Evolutionary conservation across 2,113 vertebrate species (phyloP).

Genomic region (Menidia beryllina): DNA sequence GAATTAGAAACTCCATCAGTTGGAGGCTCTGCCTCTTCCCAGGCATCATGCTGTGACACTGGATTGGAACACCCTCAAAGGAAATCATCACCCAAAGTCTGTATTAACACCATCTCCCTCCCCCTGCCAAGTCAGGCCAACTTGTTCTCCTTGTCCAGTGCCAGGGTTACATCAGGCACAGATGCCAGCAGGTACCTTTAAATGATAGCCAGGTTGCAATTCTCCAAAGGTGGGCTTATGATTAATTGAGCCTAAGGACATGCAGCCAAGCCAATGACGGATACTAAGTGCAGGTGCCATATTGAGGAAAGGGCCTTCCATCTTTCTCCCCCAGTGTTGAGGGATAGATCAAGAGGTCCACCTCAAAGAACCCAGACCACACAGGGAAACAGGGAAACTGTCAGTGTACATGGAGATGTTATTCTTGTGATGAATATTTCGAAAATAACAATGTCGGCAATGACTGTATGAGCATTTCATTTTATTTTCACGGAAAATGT

Average conservation of each 20-base stretch:
- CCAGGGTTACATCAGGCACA: constrained; percentile 56
- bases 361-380: constrained; percentile 15
- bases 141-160: constrained; percentile 52
- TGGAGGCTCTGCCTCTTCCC: constrained; percentile 56
- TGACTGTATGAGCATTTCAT: constrained; percentile 38
- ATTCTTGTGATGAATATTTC: constrained; percentile 38
- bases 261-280: constrained; percentile 60
- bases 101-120: constrained; percentile 61
- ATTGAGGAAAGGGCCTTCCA: constrained; percentile 65
- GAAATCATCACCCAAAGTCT: constrained; percentile 68
- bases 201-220: constrained; percentile 41
- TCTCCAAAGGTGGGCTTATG: constrained; percentile 69
- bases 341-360: constrained; percentile 25
- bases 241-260: constrained; percentile 73
- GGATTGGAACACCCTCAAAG: constrained; percentile 75
- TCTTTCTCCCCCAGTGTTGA: constrained; percentile 57
- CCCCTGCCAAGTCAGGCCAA: constrained; percentile 56
- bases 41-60: constrained; percentile 52
- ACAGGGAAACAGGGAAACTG: constrained; percentile 17
- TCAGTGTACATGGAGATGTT: not conserved
- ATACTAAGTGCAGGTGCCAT: constrained; percentile 68
- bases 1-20: constrained; percentile 75
- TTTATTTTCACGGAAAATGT: constrained; percentile 39
- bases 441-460: not conserved
- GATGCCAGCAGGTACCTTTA: constrained; percentile 52